Base-by-base conservation (phyloP, 2,113 vertebrate genomes). In the Entosphenus tridentatus region DNA sequence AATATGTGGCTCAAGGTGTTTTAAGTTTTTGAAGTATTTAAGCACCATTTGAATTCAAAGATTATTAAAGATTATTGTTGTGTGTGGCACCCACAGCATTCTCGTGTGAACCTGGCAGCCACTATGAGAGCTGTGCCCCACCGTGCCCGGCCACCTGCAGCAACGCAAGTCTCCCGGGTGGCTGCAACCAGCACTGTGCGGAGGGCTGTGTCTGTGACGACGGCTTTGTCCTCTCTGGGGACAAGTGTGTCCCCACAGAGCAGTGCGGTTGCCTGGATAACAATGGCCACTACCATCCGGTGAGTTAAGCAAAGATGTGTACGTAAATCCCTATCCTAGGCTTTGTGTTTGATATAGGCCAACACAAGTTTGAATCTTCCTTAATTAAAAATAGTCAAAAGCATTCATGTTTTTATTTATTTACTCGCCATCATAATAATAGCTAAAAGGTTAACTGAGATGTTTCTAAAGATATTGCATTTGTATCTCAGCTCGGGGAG, bases 221-320 rank as follows among this genome's bases (percentile, higher is more conserved):
- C 68, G 76, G 77, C 54, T 78, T 76, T 12, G 17, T 81, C 72
- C 72, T 81, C 72, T 80, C 78, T 57, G 79, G 78, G 72, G 79
- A 79, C 70, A 71, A 54, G 18, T 81, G 79, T 58, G 79, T 80
- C 10, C 71, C 57, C 8, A 70, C 74, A 72, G 76, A 71, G 68
- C 73, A 70, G 68, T 81, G 80, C 57, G 80, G 80, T 8, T 81
- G 79, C 68, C 6, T 76, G 1, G 84, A 86, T 75, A 72, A 67
- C 2, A 72, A 80, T 3, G 78, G 81, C 0, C 78, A 80, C 2
- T 89, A 86, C 71, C 74, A 79, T n/a, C 79, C 84, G 77, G 86
- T 82, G 78, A 76, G 77, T 77, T 56, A 39, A 6, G 39, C 39
- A 39, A 39, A 39, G 39, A 21, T 16, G 18, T 55, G 12, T 70